Evolutionary conservation across 2,888 invertebrate species (phyloP), one percentile per base, ranked within the genome.

Genomic region (Punctoribates punctum): DNA sequence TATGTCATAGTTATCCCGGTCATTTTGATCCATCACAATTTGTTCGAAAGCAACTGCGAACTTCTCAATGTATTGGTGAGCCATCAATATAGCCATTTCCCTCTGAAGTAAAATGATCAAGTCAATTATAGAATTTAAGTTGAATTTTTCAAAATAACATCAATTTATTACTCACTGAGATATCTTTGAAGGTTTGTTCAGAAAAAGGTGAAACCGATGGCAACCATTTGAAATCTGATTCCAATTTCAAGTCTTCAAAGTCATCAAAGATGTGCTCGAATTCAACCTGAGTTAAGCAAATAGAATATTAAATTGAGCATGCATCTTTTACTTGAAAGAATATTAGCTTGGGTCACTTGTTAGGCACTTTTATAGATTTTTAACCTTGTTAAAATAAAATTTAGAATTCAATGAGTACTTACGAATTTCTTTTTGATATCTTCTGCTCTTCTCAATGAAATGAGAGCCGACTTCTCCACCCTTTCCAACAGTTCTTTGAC

Each of bases 11-110:
- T 88, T 86, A 25, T 88, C 85, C 79, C 34, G 34, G 8, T 8
- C 8, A 8, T 34, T 34, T 34, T 88, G 87, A 80, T 89, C 89
- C 83, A 86, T 84, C 48, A 87, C 85, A 73, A 90, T 86, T 81
- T 89, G 88, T 81, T 91, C 88, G 77, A 91, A 82, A 34, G 89
- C 90, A 6, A 90, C 90, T 0, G 90, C 90, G 78, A 89, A 86
- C 85, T 87, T 88, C 84, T 91, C 91, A 83, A 91, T 85, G 87
- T 85, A 75, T 88, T 85, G 11, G 11, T 70, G 46, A 5, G 23
- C 38, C 23, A 6, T 46, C 25, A 46, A 23, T 23, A 70, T 1
- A 13, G 70, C 13, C 23, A 23, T 15, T 15, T 70, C 42, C 20
- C 20, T 46, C 46, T 70, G 20, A n/a, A n/a, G n/a, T n/a, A n/a